Percentiles rank a stretch among this genome's conserved stretches.
Conservation (phyloP, 2,797 vertebrate species). For the Erpetoichthys calabaricus region DNA sequence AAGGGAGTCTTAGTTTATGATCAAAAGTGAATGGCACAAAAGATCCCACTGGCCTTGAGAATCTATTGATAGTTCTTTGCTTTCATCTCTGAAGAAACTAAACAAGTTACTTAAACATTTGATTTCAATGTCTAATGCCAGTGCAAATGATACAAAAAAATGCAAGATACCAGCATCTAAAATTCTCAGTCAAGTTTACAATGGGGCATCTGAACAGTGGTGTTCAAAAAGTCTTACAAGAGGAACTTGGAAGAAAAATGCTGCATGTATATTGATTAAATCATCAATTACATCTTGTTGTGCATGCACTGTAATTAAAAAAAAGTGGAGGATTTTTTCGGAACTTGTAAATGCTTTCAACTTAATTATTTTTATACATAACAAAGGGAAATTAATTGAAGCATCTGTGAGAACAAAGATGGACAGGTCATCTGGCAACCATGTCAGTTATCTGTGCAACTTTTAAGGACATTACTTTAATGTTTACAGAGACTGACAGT, state of each 20-base stretch:
- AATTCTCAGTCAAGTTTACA: slow-evolving; percentile 11
- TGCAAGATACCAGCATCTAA: slow-evolving; percentile 4
- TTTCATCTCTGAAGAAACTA: not conserved
- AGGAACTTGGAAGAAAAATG: slow-evolving; percentile 6
- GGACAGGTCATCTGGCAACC: slow-evolving; percentile 12
- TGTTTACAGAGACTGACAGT: slow-evolving; percentile 2
- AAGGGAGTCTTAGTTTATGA: not conserved
- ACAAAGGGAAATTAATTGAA: slow-evolving; percentile 11
- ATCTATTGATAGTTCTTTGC: slow-evolving; percentile 7
- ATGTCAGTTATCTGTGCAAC: slow-evolving; percentile 7
- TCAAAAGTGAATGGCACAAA: slow-evolving; percentile 7
- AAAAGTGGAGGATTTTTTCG: slow-evolving; percentile 4
- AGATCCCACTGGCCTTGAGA: slow-evolving; percentile 4
- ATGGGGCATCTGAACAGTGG: slow-evolving; percentile 9
- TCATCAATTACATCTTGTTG: slow-evolving; percentile 12
- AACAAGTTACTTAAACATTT: not conserved
- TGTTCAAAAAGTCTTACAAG: slow-evolving; percentile 12
- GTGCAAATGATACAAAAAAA: slow-evolving; percentile 9
- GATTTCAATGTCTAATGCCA: slow-evolving; percentile 1
- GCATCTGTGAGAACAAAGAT: slow-evolving; percentile 12
- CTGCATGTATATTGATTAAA: slow-evolving; percentile 12
- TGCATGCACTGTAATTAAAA: slow-evolving; percentile 9
- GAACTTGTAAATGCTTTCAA: slow-evolving; percentile 4
- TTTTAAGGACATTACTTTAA: slow-evolving; percentile 4
- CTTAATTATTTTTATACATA: slow-evolving; percentile 6